Base-by-base conservation (phyloP, 2,113 vertebrate genomes). In the Tetrax tetrax region DNA sequence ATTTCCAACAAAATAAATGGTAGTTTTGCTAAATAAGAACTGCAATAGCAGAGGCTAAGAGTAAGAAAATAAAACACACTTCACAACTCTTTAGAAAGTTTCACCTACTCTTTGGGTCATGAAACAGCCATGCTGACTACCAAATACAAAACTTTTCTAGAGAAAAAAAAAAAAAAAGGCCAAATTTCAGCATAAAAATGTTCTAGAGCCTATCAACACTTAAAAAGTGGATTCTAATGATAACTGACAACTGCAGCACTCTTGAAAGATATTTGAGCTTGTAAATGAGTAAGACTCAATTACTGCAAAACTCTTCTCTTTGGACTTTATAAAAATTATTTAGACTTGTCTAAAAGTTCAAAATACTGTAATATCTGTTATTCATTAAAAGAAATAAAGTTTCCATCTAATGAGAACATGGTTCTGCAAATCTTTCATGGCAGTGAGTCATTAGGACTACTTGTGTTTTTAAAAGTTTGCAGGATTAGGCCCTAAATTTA, bases 401-500 rank as follows among this genome's bases (percentile, higher is more conserved):
- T 72, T 71, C 53, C 56, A 87, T 68, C 60, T 89, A 75, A 83
- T 81, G 65, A 92, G 69, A 87, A 87, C 29, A 51, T 47, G 38
- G 75, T 71, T 88, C 64, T 94, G 51, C 68, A 93, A 96, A 90
- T 83, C 72, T 51, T 81, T 71, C 37, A 33, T 37, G 33, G 47
- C 10, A 33, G 24, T 33, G 17, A 96, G 90, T 56, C 68, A 89
- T 51, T 89, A 92, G 56, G n/a, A 78, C 60, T 93, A 81, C 51
- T 89, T 83, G 92, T 96, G 86, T 95, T 78, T 81, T 90, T 95
- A 78, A 53, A 86, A 78, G 38, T 89, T 90, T 93, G 64, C 78
- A 96, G 76, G 31, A 89, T 96, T 89, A 92, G 56, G 65, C 88
- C 83, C 53, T 94, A 84, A 81, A 96, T 81, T 81, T 78, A 74